Evolutionary conservation across 2,888 invertebrate genomes (phyloP).

Genomic region (Caenorhabditis zanzibari): DNA sequence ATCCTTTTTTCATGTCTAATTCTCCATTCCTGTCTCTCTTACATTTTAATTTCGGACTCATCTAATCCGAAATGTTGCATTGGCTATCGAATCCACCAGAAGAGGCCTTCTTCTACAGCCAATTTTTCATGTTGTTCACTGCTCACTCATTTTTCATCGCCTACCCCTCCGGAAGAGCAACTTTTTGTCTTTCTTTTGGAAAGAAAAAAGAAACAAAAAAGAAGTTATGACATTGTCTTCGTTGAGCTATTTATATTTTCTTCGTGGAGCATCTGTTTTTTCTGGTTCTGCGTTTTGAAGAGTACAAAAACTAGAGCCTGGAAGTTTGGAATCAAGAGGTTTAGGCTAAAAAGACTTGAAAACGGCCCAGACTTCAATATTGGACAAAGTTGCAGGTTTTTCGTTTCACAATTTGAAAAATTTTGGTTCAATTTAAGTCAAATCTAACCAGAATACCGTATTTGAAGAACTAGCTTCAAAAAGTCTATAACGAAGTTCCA

Average conservation of each 20-base stretch:
- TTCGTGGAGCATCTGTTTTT: background rate
- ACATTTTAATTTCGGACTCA: slow-evolving; percentile 29
- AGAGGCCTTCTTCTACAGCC: slow-evolving; percentile 25
- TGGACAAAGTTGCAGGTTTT: no score
- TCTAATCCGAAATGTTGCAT: slow-evolving; percentile 41
- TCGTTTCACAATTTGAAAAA: no score
- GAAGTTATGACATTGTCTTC: slow-evolving; percentile 21
- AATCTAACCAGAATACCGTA: no score
- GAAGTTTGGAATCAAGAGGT: no score
- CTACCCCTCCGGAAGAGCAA: slow-evolving; percentile 29
- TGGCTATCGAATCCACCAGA: slow-evolving; percentile 13
- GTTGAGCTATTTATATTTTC: background rate
- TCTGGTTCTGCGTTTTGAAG: background rate
- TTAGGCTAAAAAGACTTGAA: no score
- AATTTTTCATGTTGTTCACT: slow-evolving; percentile 56
- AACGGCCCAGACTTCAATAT: no score
- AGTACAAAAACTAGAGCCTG: background rate
- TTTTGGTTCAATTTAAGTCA: no score
- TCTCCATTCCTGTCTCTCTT: background rate
- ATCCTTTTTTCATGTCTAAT: background rate
- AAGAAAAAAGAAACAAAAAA: background rate
- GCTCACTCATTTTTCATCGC: slow-evolving; percentile 52
- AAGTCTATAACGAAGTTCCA: no score
- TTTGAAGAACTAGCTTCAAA: no score
- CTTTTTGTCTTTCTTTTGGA: slow-evolving; percentile 29